These are phyloP conservation scores for Stratiomys singularior DNA, from an alignment of 2,888 invertebrate species.

Conservation along the genomic window DNA sequence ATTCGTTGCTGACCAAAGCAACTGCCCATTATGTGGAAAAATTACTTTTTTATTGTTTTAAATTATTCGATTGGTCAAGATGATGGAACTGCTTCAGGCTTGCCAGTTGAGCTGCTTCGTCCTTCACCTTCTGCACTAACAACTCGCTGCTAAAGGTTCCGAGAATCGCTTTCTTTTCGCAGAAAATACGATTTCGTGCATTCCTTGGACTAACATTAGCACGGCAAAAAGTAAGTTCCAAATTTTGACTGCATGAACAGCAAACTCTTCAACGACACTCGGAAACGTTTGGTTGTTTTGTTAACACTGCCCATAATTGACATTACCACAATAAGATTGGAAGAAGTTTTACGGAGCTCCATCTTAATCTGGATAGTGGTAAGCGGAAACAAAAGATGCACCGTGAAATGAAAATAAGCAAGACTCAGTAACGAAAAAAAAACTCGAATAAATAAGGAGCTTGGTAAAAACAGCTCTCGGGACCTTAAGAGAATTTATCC, in stretches of 20 bases:
- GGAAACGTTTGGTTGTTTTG: background rate
- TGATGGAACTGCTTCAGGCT: slow-evolving; percentile 1
- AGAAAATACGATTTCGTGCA: no score
- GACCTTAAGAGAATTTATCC: slow-evolving; percentile 25
- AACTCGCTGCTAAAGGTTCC: background rate
- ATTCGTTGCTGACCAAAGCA: slow-evolving; percentile 13
- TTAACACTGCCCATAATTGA: slow-evolving; percentile 16
- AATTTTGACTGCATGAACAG: background rate
- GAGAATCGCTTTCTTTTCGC: background rate
- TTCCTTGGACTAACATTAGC: no score
- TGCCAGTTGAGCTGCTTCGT: background rate
- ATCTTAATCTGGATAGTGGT: slow-evolving; percentile 12
- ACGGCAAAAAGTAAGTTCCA: no score
- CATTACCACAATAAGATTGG: slow-evolving; percentile 6
- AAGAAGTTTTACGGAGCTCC: slow-evolving; percentile 23
- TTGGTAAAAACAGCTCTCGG: slow-evolving; percentile 17
- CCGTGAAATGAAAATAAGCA: slow-evolving; percentile 38
- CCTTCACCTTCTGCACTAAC: background rate
- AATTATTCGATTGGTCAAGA: slow-evolving; percentile 28
- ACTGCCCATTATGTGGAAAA: slow-evolving; percentile 38
- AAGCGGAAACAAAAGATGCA: slow-evolving; percentile 38
- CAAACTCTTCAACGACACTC: background rate
- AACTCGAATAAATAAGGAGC: slow-evolving; percentile 14
- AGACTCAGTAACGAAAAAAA: background rate
- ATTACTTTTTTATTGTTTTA: slow-evolving; percentile 46